Evolutionary conservation across 2,888 invertebrate genomes (phyloP), one percentile per base, ranked within the genome.

Genomic region (Globia sparganii): DNA sequence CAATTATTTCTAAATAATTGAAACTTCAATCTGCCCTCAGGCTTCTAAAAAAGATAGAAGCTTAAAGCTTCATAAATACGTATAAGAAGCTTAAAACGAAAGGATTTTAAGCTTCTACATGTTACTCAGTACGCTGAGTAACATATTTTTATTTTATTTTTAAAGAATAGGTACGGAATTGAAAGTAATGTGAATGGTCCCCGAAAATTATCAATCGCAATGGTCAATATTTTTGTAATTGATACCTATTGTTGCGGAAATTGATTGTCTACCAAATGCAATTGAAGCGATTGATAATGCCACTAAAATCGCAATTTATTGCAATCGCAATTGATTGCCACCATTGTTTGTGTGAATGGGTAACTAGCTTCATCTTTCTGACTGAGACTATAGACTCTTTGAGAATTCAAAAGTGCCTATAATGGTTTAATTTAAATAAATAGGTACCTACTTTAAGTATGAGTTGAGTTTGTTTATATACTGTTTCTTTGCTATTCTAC

Each of bases 401-500:
- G 13, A 62, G 11, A 61, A 31, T 21, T 61, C 21, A 61, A 31
- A 31, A 61, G 5, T 61, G 5, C 61, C 21, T 5, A 11, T 61
- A 56, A n/a, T n/a, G 15, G 58, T 58, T n/a, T n/a, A n/a, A n/a
- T n/a, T 56, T n/a, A 56, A 56, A 56, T 56, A 56, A 56, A 56
- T 25, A 25, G 21, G 9, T 53, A n/a, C n/a, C n/a, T n/a, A n/a
- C n/a, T n/a, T n/a, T n/a, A n/a, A n/a, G n/a, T n/a, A n/a, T 56
- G 21, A 21, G 11, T 34, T 21, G 31, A 43, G 34, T 62, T 34
- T 62, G 62, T 13, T 0, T 9, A 37, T n/a, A n/a, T 18, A 58
- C 18, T 3, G 28, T 59, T 28, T 28, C 28, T 28, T 18, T 59
- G 3, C 18, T 58, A 18, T 28, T 58, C 28, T n/a, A 58, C 15